Evolutionary conservation across 2,797 vertebrate genomes (phyloP), one percentile per base, ranked within the genome.

Genomic region (Hyperoplus lanceolatus): DNA sequence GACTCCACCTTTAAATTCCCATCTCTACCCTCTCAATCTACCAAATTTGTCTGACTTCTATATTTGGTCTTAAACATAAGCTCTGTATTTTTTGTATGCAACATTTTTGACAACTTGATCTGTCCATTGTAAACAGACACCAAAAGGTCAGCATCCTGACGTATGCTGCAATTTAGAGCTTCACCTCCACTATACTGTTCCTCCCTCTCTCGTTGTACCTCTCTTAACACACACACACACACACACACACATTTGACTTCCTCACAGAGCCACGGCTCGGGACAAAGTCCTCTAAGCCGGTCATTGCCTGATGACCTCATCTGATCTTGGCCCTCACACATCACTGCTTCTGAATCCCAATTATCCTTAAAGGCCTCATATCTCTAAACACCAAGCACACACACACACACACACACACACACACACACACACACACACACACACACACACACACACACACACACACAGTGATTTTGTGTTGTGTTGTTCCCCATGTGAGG

Each of bases 301-400:
- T 76, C 57, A 13, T 29, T 85, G 75, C 36, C 81, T 3, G 63
- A 79, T 85, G 89, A 87, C 89, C 89, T 92, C 84, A 76, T 85
- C 79, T 88, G 86, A 88, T 88, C 90, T 79, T 21, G 16, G 70
- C 83, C 82, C 82, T 90, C 80, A 79, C 87, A 87, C 87, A 80
- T 85, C 79, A 79, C 79, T 83, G 88, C 86, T 16, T 83, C 83
- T 59, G 56, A 87, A 77, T 80, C 73, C 83, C 62, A 41, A 87
- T 82, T 83, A 59, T 89, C 86, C 83, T 73, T 45, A 46, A 64
- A 89, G 82, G 79, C 67, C 80, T 91, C 86, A 60, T 84, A 83
- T 88, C 74, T 60, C 73, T 77, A 80, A 84, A 86, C 84, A 80
- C 59, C 63, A 83, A 74, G 83, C 48, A 73, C n/a, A 46, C 4